phyloP scores from a whole-genome alignment of 2,888 invertebrate genomes.

The Drosophila lacicola region DNA sequence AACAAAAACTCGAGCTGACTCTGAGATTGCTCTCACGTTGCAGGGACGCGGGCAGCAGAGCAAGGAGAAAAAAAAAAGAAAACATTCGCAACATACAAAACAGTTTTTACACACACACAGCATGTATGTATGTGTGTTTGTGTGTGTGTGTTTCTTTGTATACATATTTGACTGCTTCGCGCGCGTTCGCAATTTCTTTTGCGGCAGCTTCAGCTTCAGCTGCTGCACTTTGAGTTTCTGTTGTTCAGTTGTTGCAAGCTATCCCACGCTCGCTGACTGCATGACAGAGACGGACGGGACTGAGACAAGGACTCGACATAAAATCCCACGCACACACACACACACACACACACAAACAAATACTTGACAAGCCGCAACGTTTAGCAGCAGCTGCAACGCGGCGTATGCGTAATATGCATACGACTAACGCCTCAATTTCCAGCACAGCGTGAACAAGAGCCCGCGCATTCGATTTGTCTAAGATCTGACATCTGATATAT shows the following conservation, averaged over 20 bases:
- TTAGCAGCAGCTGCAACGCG: slow-evolving; percentile 23
- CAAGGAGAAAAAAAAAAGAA: slow-evolving; percentile 45
- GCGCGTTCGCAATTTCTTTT: slow-evolving; percentile 76
- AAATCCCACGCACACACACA: slow-evolving; percentile 5
- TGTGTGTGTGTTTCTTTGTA: slow-evolving; percentile 55
- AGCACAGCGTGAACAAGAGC: slow-evolving; percentile 1
- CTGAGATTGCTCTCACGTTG: slow-evolving; percentile 47
- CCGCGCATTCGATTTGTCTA: slow-evolving; percentile 8
- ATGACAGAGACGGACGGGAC: slow-evolving; percentile 70
- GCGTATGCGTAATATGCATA: slow-evolving; percentile 47
- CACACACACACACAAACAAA: slow-evolving; percentile 4
- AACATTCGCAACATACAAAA: slow-evolving; percentile 74
- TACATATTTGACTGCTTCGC: slow-evolving; percentile 71
- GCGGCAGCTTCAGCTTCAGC: slow-evolving; percentile 63
- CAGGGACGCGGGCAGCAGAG: slow-evolving; percentile 37
- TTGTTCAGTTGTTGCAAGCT: slow-evolving; percentile 77
- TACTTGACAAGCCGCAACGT: slow-evolving; percentile 10
- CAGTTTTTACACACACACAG: slow-evolving; percentile 55
- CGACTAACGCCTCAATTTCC: slow-evolving; percentile 18
- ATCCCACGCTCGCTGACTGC: slow-evolving; percentile 73
- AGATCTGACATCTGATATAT: slow-evolving; percentile 7
- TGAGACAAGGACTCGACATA: slow-evolving; percentile 49
- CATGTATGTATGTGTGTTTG: slow-evolving; percentile 40
- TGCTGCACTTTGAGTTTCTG: slow-evolving; percentile 72
- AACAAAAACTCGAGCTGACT: slow-evolving; percentile 38